Evolutionary conservation across 2,797 vertebrate genomes (phyloP).

Genomic region (Mus minutoides): DNA sequence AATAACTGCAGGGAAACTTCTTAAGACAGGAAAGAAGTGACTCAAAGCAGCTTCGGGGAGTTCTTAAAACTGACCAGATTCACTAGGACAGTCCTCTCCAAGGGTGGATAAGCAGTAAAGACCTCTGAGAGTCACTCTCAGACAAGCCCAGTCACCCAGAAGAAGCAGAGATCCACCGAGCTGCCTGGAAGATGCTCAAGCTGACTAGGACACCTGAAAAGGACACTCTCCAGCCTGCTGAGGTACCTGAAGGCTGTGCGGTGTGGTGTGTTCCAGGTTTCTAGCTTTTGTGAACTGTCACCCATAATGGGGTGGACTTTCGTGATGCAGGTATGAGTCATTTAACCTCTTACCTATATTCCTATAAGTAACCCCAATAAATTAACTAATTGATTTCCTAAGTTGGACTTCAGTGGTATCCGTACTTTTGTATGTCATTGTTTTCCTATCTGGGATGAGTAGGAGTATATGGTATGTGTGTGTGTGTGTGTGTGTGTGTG

Average conservation of each 20-base stretch:
- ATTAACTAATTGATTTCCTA: not conserved
- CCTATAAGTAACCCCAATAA: not conserved
- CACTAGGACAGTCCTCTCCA: not conserved
- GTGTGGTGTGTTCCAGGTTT: not conserved
- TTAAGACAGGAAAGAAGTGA: not conserved
- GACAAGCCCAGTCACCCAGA: not conserved
- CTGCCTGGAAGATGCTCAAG: not conserved
- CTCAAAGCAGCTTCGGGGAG: not conserved
- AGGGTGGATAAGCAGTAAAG: not conserved
- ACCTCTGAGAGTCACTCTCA: not conserved
- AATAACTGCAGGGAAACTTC: not conserved
- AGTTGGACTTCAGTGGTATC: not conserved
- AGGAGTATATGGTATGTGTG: not conserved
- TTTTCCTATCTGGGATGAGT: not conserved
- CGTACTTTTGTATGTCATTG: not conserved
- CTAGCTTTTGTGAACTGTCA: not conserved
- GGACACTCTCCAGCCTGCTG: too few species aligned
- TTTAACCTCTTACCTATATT: too few species aligned
- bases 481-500: not conserved
- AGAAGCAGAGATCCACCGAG: not conserved
- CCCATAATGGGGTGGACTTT: not conserved
- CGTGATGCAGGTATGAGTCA: not conserved
- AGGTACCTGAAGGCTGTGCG: too few species aligned
- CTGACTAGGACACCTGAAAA: fast-evolving
- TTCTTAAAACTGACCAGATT: not conserved